Percentiles rank a stretch among this genome's conserved stretches.
Evolutionary conservation across 1,140 invertebrate genomes (phyloP).

Genomic region (Drosophila yakuba): DNA sequence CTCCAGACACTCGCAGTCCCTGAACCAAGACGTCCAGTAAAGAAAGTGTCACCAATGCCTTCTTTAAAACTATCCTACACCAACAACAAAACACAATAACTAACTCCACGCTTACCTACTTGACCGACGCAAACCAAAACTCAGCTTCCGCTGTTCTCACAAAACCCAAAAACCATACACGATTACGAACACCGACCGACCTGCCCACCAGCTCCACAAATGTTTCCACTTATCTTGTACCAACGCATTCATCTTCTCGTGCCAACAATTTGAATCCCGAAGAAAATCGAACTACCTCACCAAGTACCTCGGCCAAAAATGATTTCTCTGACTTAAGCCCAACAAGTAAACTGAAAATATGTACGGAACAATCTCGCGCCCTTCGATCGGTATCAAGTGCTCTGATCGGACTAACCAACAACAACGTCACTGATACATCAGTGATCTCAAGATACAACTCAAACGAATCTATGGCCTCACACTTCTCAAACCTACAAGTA

Average conservation of each 20-base stretch:
- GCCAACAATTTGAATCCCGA: neutral
- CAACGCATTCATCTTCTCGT: neutral
- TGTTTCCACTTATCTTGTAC: neutral
- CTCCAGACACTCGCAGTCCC: too few relatives aligned
- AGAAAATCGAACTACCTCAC: neutral
- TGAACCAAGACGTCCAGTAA: too few relatives aligned
- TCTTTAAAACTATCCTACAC: constrained; percentile 9
- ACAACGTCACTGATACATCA: too few relatives aligned
- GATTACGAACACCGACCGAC: neutral
- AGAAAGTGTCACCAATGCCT: too few relatives aligned
- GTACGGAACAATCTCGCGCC: neutral
- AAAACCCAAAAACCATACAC: neutral
- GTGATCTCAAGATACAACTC: constrained; percentile 1
- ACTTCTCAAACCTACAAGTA: too few relatives aligned
- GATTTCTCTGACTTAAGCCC: neutral
- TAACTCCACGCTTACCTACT: constrained; percentile 6
- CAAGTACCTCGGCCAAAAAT: neutral
- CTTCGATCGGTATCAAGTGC: constrained; percentile 1
- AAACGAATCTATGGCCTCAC: constrained; percentile 5
- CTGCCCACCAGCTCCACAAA: neutral
- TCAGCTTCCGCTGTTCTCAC: neutral
- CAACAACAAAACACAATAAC: constrained; percentile 22
- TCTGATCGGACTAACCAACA: too few relatives aligned
- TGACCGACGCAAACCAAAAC: constrained; percentile 1
- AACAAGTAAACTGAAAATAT: neutral